Percentiles rank a stretch among this genome's conserved stretches.
Conservation (phyloP, 2,797 vertebrate genomes). For the Neostethus bicornis region DNA sequence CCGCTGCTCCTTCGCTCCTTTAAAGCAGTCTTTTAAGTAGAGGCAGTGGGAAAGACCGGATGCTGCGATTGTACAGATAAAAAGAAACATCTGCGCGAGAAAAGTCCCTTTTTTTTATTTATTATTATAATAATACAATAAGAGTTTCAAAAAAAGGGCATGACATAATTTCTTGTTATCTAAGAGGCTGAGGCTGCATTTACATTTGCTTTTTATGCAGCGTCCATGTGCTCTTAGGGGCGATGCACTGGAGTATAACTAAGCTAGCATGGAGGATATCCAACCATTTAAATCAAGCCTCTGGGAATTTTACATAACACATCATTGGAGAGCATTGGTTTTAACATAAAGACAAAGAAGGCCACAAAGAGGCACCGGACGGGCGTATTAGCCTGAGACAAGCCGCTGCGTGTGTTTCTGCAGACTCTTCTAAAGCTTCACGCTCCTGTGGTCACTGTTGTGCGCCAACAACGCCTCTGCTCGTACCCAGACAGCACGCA, state of each 20-base stretch:
- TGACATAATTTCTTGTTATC: conserved; percentile 83
- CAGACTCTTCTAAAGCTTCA: conserved; percentile 83
- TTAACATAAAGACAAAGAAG: conserved; percentile 87
- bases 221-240: conserved; percentile 76
- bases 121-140: conserved; percentile 83
- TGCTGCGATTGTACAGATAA: conserved; percentile 69
- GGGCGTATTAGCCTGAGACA: conserved; percentile 79
- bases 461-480: conserved; percentile 78
- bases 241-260: conserved; percentile 87
- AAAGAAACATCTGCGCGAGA: conserved; percentile 82
- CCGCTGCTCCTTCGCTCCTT: conserved; percentile 48
- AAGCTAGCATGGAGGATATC: conserved; percentile 87
- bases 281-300: conserved; percentile 84
- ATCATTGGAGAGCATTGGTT: conserved; percentile 83
- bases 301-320: conserved; percentile 87
- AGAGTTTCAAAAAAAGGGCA: conserved; percentile 62
- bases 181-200: conserved; percentile 79
- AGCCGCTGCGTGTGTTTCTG: conserved; percentile 74
- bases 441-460: conserved; percentile 83
- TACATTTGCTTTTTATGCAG: conserved; percentile 81
- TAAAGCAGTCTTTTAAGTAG: conserved; percentile 59
- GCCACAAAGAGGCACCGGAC: conserved; percentile 77
- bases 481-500: conserved; percentile 71
- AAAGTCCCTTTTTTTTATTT: conserved; percentile 77
- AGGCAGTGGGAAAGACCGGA: conserved; percentile 53